Evolutionary conservation across 2,888 invertebrate species (phyloP).

Genomic region (Xylophagus ater): DNA sequence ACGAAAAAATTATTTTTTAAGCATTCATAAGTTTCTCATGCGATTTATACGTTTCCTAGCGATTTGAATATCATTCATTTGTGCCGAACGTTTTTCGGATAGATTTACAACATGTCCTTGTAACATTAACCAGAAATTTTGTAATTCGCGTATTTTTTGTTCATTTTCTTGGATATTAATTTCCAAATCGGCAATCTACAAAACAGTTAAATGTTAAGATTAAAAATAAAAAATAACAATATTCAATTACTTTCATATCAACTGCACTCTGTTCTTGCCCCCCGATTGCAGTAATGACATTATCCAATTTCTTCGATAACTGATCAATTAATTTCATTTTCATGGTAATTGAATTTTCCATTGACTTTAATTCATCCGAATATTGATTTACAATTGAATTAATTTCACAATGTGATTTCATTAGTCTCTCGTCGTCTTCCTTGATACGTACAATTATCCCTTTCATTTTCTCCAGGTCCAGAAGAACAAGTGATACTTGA

Average conservation of each 20-base stretch:
- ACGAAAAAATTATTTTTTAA: too few relatives aligned
- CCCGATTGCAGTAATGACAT: slow-evolving; percentile 40
- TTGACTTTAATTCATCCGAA: slow-evolving; percentile 39
- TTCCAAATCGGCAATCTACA: slow-evolving; percentile 51
- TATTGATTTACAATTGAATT: slow-evolving; percentile 40
- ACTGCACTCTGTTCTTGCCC: slow-evolving; percentile 29
- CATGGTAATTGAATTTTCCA: slow-evolving; percentile 38
- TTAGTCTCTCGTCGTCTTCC: slow-evolving; percentile 24
- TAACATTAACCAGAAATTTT: slow-evolving; percentile 65
- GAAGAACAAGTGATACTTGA: slow-evolving; percentile 43
- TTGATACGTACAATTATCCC: slow-evolving; percentile 22
- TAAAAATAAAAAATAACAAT: slow-evolving; percentile 2
- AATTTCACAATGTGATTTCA: slow-evolving; percentile 30
- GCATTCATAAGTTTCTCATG: too few relatives aligned
- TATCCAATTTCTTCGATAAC: slow-evolving; percentile 44
- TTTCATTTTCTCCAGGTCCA: slow-evolving; percentile 38
- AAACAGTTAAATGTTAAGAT: slow-evolving; percentile 2
- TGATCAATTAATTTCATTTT: slow-evolving; percentile 43
- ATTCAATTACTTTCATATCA: slow-evolving; percentile 20
- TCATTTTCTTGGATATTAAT: slow-evolving; percentile 50
- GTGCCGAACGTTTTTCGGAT: slow-evolving; percentile 54
- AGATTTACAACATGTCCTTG: slow-evolving; percentile 61
- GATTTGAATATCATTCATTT: slow-evolving; percentile 57
- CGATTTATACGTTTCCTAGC: slow-evolving; percentile 64
- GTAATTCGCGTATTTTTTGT: slow-evolving; percentile 50